These are phyloP conservation scores for Siniperca knerii DNA, from an alignment of 2,113 vertebrate genomes.

Conservation along the genomic window DNA sequence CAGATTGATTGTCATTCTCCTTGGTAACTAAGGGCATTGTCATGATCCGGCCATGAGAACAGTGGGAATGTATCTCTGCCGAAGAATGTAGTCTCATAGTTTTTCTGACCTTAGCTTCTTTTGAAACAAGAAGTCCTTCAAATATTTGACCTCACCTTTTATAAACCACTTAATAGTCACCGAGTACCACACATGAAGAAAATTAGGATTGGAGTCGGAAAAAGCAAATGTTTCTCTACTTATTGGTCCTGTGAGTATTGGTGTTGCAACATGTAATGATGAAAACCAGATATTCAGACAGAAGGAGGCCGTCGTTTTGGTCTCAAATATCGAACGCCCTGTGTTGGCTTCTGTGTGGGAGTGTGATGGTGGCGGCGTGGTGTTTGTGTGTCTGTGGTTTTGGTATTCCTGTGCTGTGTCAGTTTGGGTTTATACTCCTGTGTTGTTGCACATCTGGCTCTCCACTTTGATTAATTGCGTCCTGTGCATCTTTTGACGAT, in stretches of 20 bases:
- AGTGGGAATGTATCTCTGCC: conserved; percentile 31
- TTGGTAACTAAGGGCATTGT: conserved; percentile 50
- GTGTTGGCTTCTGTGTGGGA: conserved; percentile 66
- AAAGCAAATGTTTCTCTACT: conserved; percentile 41
- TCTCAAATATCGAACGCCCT: conserved; percentile 58
- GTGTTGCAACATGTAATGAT: conserved; percentile 74
- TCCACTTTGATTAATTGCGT: conserved; percentile 79
- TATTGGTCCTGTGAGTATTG: conserved; percentile 64
- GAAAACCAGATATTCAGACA: conserved; percentile 73
- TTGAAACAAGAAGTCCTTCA: conserved; percentile 3
- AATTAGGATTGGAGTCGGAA: conserved; percentile 24
- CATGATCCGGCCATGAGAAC: conserved; percentile 36
- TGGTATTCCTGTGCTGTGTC: conserved; percentile 59
- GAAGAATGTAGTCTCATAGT: conserved; percentile 16
- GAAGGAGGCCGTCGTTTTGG: conserved; percentile 45
- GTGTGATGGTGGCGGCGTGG: conserved; percentile 49
- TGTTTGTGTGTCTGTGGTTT: conserved; percentile 74
- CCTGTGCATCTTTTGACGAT: conserved; percentile 81
- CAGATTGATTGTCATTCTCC: conserved; percentile 63
- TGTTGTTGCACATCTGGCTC: conserved; percentile 78
- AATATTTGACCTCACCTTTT: conserved; percentile 36
- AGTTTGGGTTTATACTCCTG: conserved; percentile 57
- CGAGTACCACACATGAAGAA: conserved; percentile 36
- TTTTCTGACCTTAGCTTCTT: background rate
- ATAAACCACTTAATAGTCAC: conserved; percentile 28